phyloP scores from a whole-genome alignment of 2,888 invertebrate genomes.

The Heliconius erato region DNA sequence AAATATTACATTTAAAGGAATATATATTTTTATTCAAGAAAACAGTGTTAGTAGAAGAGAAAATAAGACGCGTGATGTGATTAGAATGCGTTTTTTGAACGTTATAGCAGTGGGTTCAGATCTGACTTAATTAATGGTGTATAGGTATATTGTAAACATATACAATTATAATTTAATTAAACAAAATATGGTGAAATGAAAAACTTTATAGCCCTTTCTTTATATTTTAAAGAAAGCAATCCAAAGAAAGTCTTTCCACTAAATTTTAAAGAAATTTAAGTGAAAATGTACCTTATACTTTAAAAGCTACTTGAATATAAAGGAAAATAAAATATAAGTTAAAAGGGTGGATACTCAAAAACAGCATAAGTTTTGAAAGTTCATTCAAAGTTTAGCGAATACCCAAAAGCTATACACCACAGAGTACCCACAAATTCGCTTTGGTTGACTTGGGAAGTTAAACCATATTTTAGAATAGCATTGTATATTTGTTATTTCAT shows the following conservation, averaged over 20 bases:
- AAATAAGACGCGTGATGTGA: too few relatives aligned
- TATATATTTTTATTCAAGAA: too few relatives aligned
- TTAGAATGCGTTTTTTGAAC: too few relatives aligned
- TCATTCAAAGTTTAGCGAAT: not conserved
- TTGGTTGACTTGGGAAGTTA: conserved; percentile 4
- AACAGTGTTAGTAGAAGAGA: too few relatives aligned
- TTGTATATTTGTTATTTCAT: not conserved
- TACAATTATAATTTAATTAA: too few relatives aligned
- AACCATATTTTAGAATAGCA: not conserved
- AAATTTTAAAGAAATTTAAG: conserved; percentile 4
- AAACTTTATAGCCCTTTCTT: too few relatives aligned
- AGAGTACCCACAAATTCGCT: conserved; percentile 7
- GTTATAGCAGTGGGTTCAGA: too few relatives aligned
- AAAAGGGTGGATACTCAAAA: conserved; percentile 5
- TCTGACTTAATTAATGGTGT: too few relatives aligned
- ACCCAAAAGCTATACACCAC: not conserved
- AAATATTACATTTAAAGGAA: too few relatives aligned
- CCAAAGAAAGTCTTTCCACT: not conserved
- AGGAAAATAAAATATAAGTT: not conserved
- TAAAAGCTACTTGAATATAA: conserved; percentile 1
- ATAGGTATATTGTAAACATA: too few relatives aligned
- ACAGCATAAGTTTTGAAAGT: conserved; percentile 21
- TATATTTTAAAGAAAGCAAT: not conserved
- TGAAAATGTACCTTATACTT: not conserved
- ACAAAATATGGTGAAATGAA: too few relatives aligned